phyloP scores from a whole-genome alignment of 1,140 invertebrate genomes.

The Drosophila equinoxialis region DNA sequence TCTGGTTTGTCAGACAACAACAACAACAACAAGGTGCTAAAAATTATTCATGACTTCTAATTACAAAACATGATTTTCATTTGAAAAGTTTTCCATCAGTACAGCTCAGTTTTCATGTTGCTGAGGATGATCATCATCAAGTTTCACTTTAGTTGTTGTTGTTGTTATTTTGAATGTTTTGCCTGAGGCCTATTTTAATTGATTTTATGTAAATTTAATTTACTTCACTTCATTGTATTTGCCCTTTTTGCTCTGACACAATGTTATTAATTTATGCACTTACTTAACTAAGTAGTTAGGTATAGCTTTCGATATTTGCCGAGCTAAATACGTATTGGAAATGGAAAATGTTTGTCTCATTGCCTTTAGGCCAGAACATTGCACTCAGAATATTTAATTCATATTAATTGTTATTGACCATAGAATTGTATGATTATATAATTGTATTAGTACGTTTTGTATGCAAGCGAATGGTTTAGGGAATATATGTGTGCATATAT shows the following conservation, averaged over 20 bases:
- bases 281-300: slow-evolving; percentile 36
- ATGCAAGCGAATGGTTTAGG: neutral
- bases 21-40: slow-evolving; percentile 65
- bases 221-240: slow-evolving; percentile 33
- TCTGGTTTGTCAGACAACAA: slow-evolving; percentile 29
- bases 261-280: slow-evolving; percentile 71
- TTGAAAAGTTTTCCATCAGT: slow-evolving; percentile 55
- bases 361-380: slow-evolving; percentile 14
- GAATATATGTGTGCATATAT: neutral
- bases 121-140: neutral
- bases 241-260: slow-evolving; percentile 33
- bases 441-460: slow-evolving; percentile 36
- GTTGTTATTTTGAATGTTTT: slow-evolving; percentile 25
- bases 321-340: too few species aligned
- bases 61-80: slow-evolving; percentile 76
- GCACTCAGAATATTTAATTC: slow-evolving; percentile 44
- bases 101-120: neutral
- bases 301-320: slow-evolving; percentile 42
- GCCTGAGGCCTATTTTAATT: slow-evolving; percentile 59
- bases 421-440: slow-evolving; percentile 53
- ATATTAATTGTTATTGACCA: slow-evolving; percentile 62
- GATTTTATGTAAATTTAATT: slow-evolving; percentile 79
- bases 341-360: slow-evolving; percentile 1
- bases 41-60: slow-evolving; percentile 79
- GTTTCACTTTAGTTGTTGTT: slow-evolving; percentile 31